Base-by-base conservation (phyloP, 1,140 invertebrate species). In the Hyposmocoma kahamanoa region DNA sequence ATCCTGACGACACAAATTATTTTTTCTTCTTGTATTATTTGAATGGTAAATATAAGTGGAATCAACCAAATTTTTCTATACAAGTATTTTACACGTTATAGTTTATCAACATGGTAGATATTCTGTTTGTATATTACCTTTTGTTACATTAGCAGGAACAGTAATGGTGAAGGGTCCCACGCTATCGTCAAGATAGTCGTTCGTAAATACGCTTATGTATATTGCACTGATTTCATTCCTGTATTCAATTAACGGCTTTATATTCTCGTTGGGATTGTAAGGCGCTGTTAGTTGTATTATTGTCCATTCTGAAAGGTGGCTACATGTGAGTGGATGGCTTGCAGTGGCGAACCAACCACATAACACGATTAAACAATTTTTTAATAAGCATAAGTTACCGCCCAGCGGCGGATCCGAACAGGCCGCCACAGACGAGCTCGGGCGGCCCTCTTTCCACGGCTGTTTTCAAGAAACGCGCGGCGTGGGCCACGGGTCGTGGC, bases 211-310 rank as follows among this genome's bases (percentile, higher is more conserved):
- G 6, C 84, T 88, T 20, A 90, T 36, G 56, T 89, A 88, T 24
- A 90, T 55, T 3, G 86, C 74, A 46, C 80, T 68, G 26, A 88
- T 87, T 18, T 82, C 67, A n/a, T 64, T 67, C 43, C 74, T 69
- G 28, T 71, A 78, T 22, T 62, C 69, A 6, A 62, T 53, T 21
- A 68, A 54, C 0, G 72, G 58, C 53, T 81, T 73, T 10, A 80
- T 61, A 42, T 76, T 62, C 53, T 84, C 80, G 9, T 79, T 75
- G 8, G 84, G 78, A 41, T 89, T 85, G 53, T 89, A 88, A 4
- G 83, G 81, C 9, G 77, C 62, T 22, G 89, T 90, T 20, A 91
- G 28, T 69, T 91, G 90, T 32, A 90, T 59, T 47, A 90, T 67
- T 20, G 90, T 90, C 90, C 90, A 91, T 72, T 91, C 90, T 90